Base-by-base conservation (phyloP, 2,113 vertebrate species). In the Sylvietta virens region DNA sequence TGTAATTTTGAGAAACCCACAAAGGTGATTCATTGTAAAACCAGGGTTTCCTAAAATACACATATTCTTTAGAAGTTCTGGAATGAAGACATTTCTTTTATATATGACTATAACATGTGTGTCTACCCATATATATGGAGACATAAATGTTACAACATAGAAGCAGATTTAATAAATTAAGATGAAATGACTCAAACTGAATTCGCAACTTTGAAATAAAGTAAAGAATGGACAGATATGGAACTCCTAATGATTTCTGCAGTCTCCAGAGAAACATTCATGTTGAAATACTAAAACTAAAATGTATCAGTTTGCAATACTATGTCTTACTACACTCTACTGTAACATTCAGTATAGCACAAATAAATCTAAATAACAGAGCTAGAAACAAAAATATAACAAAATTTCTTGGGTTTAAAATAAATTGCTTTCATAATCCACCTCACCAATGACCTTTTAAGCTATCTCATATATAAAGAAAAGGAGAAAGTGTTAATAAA, bases 151-250 rank as follows among this genome's bases (percentile, higher is more conserved):
- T 47, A 48, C 15, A 88, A 91, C 15, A 45, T 18, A 76, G 61
- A 81, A 53, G 33, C 8, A 65, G 27, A 81, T 72, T 82, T 81
- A 84, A 33, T 45, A 81, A 60, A 47, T 85, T 76, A 82, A 67
- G 28, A 86, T 60, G 61, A 84, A 85, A 35, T 61, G 16, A 33
- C 21, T 42, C 61, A 61, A 86, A 71, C 13, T 53, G 40, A 89
- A 89, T 76, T 42, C 11, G 21, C 54, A 71, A 26, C 62, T 82
- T 91, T 81, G 57, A 96, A 94, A 86, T 84, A n/a, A 94, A 93
- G 65, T 44, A 70, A 17, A 60, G 28, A 91, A 81, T 8, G 71
- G 70, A 60, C 40, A 78, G 17, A 76, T 33, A 61, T 1, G 42
- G 50, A 90, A 66, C 17, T 35, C 33, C 6, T 33, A 40, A 37